A percentile compares a stretch with the other conserved stretches of the same genome.
phyloP scores from a whole-genome alignment of 2,797 vertebrate species.

The Spondyliosoma cantharus region DNA sequence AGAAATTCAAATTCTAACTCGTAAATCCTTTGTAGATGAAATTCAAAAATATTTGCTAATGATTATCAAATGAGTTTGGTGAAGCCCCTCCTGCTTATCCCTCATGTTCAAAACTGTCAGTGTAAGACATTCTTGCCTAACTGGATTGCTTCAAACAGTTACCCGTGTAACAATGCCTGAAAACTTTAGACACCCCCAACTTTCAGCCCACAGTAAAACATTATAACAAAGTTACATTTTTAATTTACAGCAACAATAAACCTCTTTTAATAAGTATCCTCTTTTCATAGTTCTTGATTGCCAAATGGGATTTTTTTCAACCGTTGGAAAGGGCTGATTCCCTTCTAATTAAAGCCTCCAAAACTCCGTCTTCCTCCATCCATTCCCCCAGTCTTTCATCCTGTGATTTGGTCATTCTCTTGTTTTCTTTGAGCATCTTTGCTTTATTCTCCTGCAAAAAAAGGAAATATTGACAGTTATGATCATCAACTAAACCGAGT shows the following conservation, averaged over 20 bases:
- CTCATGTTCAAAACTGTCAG: not conserved
- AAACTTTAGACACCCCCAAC: constrained; percentile 26
- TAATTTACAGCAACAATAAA: constrained; percentile 71
- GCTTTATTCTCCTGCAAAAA: constrained; percentile 49
- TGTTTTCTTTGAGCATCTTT: constrained; percentile 8
- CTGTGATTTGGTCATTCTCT: constrained; percentile 21
- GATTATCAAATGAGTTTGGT: constrained; percentile 10
- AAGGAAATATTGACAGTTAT: not conserved
- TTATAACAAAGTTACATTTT: constrained; percentile 72
- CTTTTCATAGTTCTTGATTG: constrained; percentile 65
- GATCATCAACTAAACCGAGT: not conserved
- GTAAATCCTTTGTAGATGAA: not conserved
- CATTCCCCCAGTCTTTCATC: constrained; percentile 44
- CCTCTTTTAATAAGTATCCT: constrained; percentile 46
- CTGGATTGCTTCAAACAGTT: constrained; percentile 64
- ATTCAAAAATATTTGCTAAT: not conserved
- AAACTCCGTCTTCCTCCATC: constrained; percentile 10
- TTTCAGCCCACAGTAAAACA: constrained; percentile 61
- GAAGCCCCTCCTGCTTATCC: not conserved
- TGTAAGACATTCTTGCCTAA: constrained; percentile 14
- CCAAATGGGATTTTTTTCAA: constrained; percentile 38
- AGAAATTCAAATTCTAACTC: constrained; percentile 5
- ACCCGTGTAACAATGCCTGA: constrained; percentile 59
- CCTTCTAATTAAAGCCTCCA: constrained; percentile 48
- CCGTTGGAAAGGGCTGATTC: constrained; percentile 24